Percentiles rank a stretch among this genome's conserved stretches.
phyloP scores from a whole-genome alignment of 2,888 invertebrate genomes.

The Lamellibrachia satsuma region DNA sequence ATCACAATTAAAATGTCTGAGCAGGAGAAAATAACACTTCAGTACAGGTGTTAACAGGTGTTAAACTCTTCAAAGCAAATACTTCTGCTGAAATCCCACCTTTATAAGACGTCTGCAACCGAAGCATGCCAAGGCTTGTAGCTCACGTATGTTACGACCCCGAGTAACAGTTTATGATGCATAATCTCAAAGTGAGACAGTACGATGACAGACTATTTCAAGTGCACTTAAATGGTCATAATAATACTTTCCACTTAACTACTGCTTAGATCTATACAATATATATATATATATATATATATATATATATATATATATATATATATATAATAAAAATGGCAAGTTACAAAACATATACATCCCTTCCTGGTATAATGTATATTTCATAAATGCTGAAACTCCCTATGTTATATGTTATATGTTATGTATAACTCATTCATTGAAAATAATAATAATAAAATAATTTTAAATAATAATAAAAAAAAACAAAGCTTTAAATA shows the following conservation, averaged over 20 bases:
- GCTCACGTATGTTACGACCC: neutral
- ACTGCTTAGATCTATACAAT: neutral
- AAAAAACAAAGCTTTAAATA: neutral
- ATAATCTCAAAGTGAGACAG: neutral
- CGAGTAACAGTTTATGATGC: neutral
- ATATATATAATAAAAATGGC: neutral
- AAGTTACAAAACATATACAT: neutral
- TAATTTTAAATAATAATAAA: neutral
- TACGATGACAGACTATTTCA: neutral
- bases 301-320: neutral
- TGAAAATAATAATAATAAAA: neutral
- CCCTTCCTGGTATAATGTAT: neutral
- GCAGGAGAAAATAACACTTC: neutral
- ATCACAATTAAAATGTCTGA: neutral
- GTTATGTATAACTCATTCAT: neutral
- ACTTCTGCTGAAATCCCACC: neutral
- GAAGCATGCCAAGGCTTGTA: neutral
- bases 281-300: neutral
- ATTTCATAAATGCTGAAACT: neutral
- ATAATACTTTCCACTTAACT: neutral
- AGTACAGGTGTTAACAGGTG: neutral
- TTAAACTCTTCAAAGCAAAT: neutral
- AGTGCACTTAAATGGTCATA: neutral
- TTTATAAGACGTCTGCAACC: neutral
- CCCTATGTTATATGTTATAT: neutral